Evolutionary conservation across 2,797 vertebrate species (phyloP).

Genomic region (Botia kubotai): DNA sequence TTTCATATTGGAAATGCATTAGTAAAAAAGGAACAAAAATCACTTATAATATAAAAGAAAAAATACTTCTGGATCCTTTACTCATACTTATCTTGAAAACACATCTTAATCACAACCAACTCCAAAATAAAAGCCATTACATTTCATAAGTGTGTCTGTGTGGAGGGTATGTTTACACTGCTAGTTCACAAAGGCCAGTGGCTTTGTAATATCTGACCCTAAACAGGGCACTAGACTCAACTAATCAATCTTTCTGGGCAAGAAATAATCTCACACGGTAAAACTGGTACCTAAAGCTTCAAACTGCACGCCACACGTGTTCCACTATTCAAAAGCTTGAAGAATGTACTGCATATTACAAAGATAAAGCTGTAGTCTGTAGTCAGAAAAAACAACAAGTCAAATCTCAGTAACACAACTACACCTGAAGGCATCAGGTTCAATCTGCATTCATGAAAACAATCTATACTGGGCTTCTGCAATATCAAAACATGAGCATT

Average conservation of each 20-base stretch:
- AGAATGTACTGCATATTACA: conserved; percentile 20
- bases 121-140: conserved; percentile 4
- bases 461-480: conserved; percentile 16
- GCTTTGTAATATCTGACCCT: background rate
- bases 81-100: background rate
- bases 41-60: background rate
- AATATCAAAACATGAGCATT: background rate
- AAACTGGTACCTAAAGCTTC: conserved; percentile 5
- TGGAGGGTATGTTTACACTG: background rate
- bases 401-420: conserved; percentile 9
- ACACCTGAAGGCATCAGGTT: conserved; percentile 49
- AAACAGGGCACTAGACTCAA: conserved; percentile 7
- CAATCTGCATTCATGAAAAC: conserved; percentile 17
- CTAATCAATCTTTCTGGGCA: background rate
- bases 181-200: background rate
- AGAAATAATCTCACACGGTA: background rate
- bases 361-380: conserved; percentile 18
- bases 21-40: background rate
- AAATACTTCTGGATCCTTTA: background rate
- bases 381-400: background rate
- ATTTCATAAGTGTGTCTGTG: background rate
- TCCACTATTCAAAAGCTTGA: conserved; percentile 21
- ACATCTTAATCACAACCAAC: background rate
- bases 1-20: conserved; percentile 2
- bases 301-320: conserved; percentile 4